These are phyloP conservation scores for Orthonychiurus folsomi DNA, from an alignment of 2,888 invertebrate genomes.

Conservation along the genomic window DNA sequence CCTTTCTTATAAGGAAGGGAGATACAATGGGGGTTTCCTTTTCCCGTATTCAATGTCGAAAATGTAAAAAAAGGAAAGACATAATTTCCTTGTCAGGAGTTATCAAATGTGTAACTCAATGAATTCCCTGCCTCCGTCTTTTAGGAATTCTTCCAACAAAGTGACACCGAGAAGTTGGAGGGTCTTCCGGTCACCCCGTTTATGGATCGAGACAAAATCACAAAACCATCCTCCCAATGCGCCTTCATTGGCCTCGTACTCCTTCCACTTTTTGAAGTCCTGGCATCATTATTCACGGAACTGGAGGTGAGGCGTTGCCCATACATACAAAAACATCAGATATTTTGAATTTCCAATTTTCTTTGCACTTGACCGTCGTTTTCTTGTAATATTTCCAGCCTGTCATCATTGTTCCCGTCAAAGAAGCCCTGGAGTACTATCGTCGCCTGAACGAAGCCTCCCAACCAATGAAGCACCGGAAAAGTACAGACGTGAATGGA, in stretches of 20 bases:
- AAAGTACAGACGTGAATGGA: constrained; percentile 48
- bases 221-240: constrained; percentile 72
- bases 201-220: constrained; percentile 77
- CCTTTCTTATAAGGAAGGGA: too few relatives aligned
- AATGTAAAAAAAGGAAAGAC: too few relatives aligned
- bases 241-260: constrained; percentile 73
- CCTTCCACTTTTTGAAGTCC: constrained; percentile 67
- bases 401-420: constrained; percentile 55
- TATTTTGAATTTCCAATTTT: background rate
- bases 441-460: constrained; percentile 55
- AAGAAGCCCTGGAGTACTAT: constrained; percentile 56
- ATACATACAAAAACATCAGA: constrained; percentile 1
- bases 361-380: background rate
- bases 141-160: constrained; percentile 65
- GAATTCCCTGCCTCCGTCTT: constrained; percentile 26
- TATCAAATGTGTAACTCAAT: background rate
- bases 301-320: constrained; percentile 52
- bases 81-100: background rate
- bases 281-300: constrained; percentile 64
- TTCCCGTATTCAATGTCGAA: too few relatives aligned
- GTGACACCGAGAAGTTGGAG: constrained; percentile 70
- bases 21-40: too few relatives aligned
- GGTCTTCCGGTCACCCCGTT: constrained; percentile 75
- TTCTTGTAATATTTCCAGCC: constrained; percentile 45
- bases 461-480: constrained; percentile 54